Evolutionary conservation across 1,140 invertebrate genomes (phyloP), one percentile per base, ranked within the genome.

Genomic region (Colletes gigas): DNA sequence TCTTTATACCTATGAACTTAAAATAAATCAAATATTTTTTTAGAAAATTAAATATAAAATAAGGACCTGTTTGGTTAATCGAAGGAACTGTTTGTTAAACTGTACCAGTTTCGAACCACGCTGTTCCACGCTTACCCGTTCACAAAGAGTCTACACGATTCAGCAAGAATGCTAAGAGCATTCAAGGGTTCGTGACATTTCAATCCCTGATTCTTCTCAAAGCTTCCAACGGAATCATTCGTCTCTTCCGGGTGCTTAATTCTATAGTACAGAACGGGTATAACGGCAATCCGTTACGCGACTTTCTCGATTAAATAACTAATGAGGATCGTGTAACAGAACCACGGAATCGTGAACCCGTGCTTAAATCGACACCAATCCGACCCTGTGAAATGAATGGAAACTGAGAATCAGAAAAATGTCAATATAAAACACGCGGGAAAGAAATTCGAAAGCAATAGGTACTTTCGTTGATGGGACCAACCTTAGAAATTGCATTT

Each of bases 161-260:
- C 39, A 57, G 62, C 62, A 68, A 57, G 74, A 55, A 68, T 68
- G 74, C 63, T 57, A 68, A 76, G 74, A 76, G 50, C 50, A 68
- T 67, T 68, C 63, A 19, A 68, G 41, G 74, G 62, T 57, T 76
- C 74, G 50, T 68, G 74, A 68, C 74, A 66, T 66, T 76, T 76
- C 63, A 76, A 76, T 68, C 63, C 74, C 52, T 44, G 62, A 47
- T 76, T 76, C 63, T 76, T 76, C 68, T 76, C 63, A 55, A 68
- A 76, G 74, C 74, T 54, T 55, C 63, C 62, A 68, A 76, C 74
- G 74, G 73, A 67, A 57, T 76, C 52, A 63, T 76, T 76, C 63
- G 50, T 68, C 63, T 68, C 50, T 76, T 68, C 63, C 74, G 63
- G 74, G 74, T 76, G 52, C 74, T 76, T 76, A 76, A 76, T 76